A percentile compares a stretch with the other conserved stretches of the same genome.
Evolutionary conservation across 1,140 invertebrate species (phyloP).

Genomic region (Brachionus rubens): DNA sequence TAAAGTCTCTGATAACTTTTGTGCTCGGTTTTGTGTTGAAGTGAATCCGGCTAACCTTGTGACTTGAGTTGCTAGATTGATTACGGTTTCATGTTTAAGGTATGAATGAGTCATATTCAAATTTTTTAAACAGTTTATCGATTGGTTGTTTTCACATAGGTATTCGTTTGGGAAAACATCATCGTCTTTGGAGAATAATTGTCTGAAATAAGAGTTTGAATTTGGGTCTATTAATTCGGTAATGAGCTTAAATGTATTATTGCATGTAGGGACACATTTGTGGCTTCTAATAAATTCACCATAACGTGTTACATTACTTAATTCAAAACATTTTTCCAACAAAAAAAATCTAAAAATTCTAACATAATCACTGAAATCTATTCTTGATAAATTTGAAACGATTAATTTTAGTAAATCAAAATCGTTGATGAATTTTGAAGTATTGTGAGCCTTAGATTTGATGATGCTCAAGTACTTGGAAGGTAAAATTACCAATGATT

Average conservation of each 20-base stretch:
- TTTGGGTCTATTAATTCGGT: conserved; percentile 8
- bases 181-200: background rate
- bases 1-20: background rate
- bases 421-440: conserved; percentile 18
- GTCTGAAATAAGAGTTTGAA: background rate
- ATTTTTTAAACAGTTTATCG: background rate
- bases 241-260: background rate
- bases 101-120: background rate
- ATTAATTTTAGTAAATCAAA: background rate
- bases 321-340: background rate
- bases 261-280: conserved; percentile 25
- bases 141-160: background rate
- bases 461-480: background rate
- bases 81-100: background rate
- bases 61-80: background rate
- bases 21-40: background rate
- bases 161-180: background rate
- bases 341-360: background rate
- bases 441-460: background rate
- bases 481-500: background rate
- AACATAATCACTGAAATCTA: conserved; percentile 7
- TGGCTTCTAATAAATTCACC: background rate
- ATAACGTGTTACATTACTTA: background rate
- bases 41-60: background rate
- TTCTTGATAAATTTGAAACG: background rate